Evolutionary conservation across 2,888 invertebrate species (phyloP), one percentile per base, ranked within the genome.

Genomic region (Synanthedon tipuliformis): DNA sequence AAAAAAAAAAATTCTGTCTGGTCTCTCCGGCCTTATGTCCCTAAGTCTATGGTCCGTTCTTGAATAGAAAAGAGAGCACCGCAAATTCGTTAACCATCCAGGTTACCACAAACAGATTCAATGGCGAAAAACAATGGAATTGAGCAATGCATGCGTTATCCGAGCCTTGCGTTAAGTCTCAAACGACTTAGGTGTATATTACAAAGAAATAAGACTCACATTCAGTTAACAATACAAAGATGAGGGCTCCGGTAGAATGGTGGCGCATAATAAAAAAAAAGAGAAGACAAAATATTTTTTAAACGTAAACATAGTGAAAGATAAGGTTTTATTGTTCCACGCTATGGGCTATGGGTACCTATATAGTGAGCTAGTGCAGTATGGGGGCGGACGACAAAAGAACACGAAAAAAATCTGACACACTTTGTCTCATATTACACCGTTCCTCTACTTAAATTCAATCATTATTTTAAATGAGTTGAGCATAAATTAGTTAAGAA

Each of bases 261-360:
- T 70, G 68, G 69, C 69, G 66, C 61, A 68, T 68, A 69, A 70
- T 69, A 75, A 75, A 75, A 75, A 75, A 75, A 74, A 73, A 69
- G 65, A 61, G 66, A 64, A 67, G 69, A 67, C 69, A 75, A 73
- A 73, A 76, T 63, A 65, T 70, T 75, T 16, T 77, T 76, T 73
- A 73, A 78, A 75, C 73, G 75, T 76, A 77, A 80, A 81, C 76
- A 78, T 73, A 78, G 73, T 70, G 66, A 64, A 73, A 75, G 78
- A 78, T 80, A 78, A 81, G 76, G 68, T 79, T 80, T 73, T 78
- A 77, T 77, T 78, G 76, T 77, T 61, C 68, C 66, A 59, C 71
- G 67, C 68, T 73, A 79, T 10, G 34, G 34, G 34, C n/a, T n/a
- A n/a, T n/a, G n/a, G n/a, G n/a, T n/a, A n/a, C n/a, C n/a, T n/a